Evolutionary conservation across 1,140 invertebrate species (phyloP).

Genomic region (Lepidurus packardi): DNA sequence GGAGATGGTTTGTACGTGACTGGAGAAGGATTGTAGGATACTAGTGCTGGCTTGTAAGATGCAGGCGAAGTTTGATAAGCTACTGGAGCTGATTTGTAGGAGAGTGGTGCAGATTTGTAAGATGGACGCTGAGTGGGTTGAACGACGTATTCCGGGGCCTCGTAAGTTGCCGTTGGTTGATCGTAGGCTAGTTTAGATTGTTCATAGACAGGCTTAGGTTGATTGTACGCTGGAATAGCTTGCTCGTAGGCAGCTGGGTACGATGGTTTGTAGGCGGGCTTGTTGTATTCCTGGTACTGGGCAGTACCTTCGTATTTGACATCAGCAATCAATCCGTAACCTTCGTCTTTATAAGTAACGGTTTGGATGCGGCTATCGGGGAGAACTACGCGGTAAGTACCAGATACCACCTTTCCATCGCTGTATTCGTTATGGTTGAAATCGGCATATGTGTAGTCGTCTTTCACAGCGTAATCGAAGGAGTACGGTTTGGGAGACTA

Average conservation of each 20-base stretch:
- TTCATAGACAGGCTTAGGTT: background rate
- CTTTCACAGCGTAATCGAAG: constrained; percentile 36
- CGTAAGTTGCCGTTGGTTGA: background rate
- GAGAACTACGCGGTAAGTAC: constrained; percentile 35
- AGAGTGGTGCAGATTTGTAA: background rate
- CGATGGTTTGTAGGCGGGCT: background rate
- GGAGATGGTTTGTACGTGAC: background rate
- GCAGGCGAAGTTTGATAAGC: background rate
- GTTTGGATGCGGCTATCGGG: constrained; percentile 36
- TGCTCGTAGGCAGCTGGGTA: background rate
- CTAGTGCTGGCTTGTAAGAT: background rate
- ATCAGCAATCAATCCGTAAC: constrained; percentile 24
- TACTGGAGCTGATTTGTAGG: background rate
- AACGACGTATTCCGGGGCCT: background rate
- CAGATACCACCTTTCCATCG: constrained; percentile 35
- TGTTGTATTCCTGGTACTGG: constrained; percentile 48
- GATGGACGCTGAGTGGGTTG: background rate
- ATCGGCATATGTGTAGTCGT: constrained; percentile 35
- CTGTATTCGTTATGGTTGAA: constrained; percentile 36
- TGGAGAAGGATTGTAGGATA: background rate
- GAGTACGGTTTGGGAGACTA: constrained; percentile 34
- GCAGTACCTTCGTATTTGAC: constrained; percentile 55
- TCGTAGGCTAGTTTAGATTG: background rate
- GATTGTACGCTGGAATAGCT: background rate
- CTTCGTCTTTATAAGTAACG: constrained; percentile 36